Percentiles rank a stretch among this genome's conserved stretches.
phyloP scores from a whole-genome alignment of 2,797 vertebrate genomes.

The Pogonophryne albipinna region DNA sequence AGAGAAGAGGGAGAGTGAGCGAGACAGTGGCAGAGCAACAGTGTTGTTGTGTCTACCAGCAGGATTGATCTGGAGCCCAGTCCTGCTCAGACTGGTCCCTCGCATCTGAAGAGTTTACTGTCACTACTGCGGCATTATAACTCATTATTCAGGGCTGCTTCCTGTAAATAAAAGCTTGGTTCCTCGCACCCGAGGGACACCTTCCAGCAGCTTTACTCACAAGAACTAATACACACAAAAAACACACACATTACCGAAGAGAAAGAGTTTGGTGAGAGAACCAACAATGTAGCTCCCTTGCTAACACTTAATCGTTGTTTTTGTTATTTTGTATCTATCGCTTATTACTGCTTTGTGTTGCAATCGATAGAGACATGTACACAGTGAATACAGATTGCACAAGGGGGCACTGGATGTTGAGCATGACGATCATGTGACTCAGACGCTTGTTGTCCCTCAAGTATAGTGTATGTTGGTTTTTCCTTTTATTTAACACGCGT shows the following conservation, averaged over 20 bases:
- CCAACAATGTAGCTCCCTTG: neutral
- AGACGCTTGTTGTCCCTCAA: neutral
- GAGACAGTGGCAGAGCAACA: slow-evolving; percentile 56
- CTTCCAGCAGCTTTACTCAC: slow-evolving; percentile 36
- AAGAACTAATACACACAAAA: slow-evolving; percentile 34
- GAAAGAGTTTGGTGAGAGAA: neutral
- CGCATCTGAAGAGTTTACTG: slow-evolving; percentile 60
- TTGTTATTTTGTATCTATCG: neutral
- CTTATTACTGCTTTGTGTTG: neutral
- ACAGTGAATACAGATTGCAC: neutral
- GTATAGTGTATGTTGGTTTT: neutral
- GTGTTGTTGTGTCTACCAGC: slow-evolving; percentile 75
- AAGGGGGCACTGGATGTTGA: neutral
- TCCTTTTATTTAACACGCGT: slow-evolving; percentile 5
- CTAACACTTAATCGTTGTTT: neutral
- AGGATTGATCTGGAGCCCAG: slow-evolving; percentile 69
- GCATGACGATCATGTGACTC: neutral
- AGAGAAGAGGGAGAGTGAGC: slow-evolving; percentile 42
- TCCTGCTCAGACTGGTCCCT: slow-evolving; percentile 60
- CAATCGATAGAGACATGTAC: neutral
- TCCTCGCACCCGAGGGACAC: slow-evolving; percentile 35
- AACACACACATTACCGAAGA: slow-evolving; percentile 13
- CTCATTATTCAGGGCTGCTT: slow-evolving; percentile 59
- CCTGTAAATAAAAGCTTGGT: slow-evolving; percentile 52
- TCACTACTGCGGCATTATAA: slow-evolving; percentile 58